Base-by-base conservation (phyloP, 2,113 vertebrate species). In the Haliaeetus leucogaster region DNA sequence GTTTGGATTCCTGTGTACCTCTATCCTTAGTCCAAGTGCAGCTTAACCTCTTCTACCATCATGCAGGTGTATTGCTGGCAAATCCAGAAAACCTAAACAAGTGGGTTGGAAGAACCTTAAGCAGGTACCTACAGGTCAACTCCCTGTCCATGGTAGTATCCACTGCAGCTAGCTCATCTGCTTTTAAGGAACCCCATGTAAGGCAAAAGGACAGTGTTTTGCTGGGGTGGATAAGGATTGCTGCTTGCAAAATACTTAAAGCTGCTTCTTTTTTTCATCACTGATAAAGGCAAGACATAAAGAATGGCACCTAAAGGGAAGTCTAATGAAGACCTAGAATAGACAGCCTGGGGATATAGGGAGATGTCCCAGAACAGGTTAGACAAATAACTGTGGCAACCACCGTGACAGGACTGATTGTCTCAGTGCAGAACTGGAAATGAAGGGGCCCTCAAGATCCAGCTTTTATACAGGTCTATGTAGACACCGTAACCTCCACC, bases 111-210 rank as follows among this genome's bases (percentile, higher is more conserved):
- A 79, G 21, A 71, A 85, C 19, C 20, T 84, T 29, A 61, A 16
- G 20, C 45, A 53, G 36, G 5, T 27, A 70, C 17, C 21, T 36
- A 10, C 7, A 58, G 27, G 15, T 6, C 8, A 70, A 6, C 13
- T 82, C 23, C 18, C 21, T 84, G 3, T 16, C 34, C 16, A 21
- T 30, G 30, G 8, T 4, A 34, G 6, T n/a, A 53, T 10, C 48
- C 50, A 11, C 22, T 59, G 16, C 13, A 59, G 53, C 6, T 25
- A 1, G n/a, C 13, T 56, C 7, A 3, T 29, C 36, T 26, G 13
- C 21, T 83, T 86, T 72, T 42, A 55, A 47, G 36, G 40, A 78
- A 50, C 2, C 0, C 2, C 1, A 1, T 1, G 4, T 45, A 32
- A 77, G 18, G 10, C 4, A 45, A 63, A 89, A 55, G 21, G 29